phyloP scores from a whole-genome alignment of 1,140 invertebrate species.

The Zaprionus inermis region DNA sequence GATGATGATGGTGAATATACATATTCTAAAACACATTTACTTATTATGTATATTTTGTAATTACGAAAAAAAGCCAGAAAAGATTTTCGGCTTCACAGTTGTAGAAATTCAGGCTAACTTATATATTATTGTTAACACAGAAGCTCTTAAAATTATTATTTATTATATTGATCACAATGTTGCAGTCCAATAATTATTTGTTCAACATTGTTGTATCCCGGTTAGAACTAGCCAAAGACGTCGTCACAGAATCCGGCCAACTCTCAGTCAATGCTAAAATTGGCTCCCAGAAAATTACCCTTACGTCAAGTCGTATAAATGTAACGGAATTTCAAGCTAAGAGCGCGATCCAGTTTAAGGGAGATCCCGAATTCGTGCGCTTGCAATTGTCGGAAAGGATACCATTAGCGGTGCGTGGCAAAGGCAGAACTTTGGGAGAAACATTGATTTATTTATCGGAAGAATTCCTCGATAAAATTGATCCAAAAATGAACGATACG shows the following conservation, averaged over 20 bases:
- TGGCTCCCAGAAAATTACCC: not conserved
- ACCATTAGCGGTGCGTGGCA: not conserved
- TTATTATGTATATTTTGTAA: too few species aligned
- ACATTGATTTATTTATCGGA: conserved; percentile 5
- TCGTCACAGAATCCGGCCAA: not conserved
- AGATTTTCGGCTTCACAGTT: too few species aligned
- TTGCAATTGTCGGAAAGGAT: conserved; percentile 9
- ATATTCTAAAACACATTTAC: too few species aligned
- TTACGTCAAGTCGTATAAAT: conserved; percentile 59
- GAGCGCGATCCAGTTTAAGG: not conserved
- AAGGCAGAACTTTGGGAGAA: not conserved
- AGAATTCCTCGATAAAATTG: conserved; percentile 23
- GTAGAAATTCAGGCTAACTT: too few species aligned
- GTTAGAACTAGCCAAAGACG: conserved; percentile 2
- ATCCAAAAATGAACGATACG: conserved; percentile 34
- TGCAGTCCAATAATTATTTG: conserved; percentile 7
- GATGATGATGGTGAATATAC: too few species aligned
- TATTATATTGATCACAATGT: conserved; percentile 3
- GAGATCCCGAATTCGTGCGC: not conserved
- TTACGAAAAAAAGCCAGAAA: too few species aligned
- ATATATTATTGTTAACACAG: too few species aligned
- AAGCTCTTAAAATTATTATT: conserved; percentile 2
- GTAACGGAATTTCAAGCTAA: conserved; percentile 41
- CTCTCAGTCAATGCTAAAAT: conserved; percentile 14
- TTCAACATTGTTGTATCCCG: conserved; percentile 43